A percentile compares a stretch with the other conserved stretches of the same genome.
Conservation (phyloP, 2,113 vertebrate species). For the Recurvirostra avosetta region DNA sequence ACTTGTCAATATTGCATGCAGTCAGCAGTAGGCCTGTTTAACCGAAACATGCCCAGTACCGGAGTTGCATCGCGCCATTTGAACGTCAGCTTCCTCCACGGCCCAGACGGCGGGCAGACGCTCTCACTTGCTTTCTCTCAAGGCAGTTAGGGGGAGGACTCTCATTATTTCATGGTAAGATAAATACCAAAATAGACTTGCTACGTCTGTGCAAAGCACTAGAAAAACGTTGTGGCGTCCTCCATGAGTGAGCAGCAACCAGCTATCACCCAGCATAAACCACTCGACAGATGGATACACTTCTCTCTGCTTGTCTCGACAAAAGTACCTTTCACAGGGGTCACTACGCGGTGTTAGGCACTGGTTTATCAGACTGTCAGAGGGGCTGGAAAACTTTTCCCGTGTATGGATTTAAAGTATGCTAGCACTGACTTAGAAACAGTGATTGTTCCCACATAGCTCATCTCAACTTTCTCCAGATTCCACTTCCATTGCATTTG, state of each 20-base stretch:
- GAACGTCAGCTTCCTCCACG: background rate
- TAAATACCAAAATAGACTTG: background rate
- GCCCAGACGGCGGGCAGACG: rapidly evolving
- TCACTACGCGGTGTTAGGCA: background rate
- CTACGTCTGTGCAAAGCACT: background rate
- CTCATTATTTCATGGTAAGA: background rate
- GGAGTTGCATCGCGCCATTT: background rate
- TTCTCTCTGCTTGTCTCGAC: background rate
- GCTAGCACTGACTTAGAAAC: background rate
- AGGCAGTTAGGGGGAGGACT: background rate
- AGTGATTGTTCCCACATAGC: background rate
- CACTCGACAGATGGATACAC: background rate
- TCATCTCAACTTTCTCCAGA: background rate
- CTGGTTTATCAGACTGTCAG: background rate
- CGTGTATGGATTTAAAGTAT: background rate
- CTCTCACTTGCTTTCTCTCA: background rate
- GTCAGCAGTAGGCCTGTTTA: background rate
- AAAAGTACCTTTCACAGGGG: background rate
- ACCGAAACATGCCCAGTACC: background rate
- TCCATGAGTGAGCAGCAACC: background rate
- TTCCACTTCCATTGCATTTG: background rate
- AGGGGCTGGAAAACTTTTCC: background rate
- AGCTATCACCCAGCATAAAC: background rate
- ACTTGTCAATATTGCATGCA: background rate
- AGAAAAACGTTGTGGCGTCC: background rate